A percentile compares a stretch with the other conserved stretches of the same genome.
These are phyloP conservation scores for Antitype chi DNA, from an alignment of 2,888 invertebrate genomes.

Conservation along the genomic window DNA sequence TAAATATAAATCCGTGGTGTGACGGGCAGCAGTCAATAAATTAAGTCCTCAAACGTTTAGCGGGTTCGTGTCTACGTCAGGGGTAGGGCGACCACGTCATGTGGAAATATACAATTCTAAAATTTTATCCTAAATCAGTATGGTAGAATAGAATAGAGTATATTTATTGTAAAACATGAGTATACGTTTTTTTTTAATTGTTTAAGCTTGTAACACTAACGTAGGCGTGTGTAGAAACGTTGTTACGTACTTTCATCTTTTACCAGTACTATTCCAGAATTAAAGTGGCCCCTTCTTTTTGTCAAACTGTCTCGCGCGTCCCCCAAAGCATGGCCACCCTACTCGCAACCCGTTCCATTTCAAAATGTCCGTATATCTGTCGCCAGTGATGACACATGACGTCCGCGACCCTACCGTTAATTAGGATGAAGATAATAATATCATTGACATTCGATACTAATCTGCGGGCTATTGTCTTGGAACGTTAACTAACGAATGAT, in stretches of 20 bases:
- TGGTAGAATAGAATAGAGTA: too few species aligned
- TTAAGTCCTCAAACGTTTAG: slow-evolving; percentile 79
- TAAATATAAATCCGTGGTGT: slow-evolving; percentile 66
- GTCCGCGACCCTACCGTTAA: slow-evolving; percentile 74
- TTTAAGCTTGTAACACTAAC: too few species aligned
- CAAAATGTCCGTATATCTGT: slow-evolving; percentile 84
- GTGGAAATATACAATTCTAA: too few species aligned
- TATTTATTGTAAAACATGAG: too few species aligned
- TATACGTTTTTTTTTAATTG: too few species aligned
- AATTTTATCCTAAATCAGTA: too few species aligned
- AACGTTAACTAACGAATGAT: slow-evolving; percentile 18
- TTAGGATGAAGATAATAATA: slow-evolving; percentile 71
- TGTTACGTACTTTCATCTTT: background rate
- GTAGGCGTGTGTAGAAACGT: background rate
- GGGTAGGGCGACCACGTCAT: slow-evolving; percentile 54
- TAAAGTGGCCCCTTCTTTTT: background rate
- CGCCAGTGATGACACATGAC: slow-evolving; percentile 88
- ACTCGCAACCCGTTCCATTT: slow-evolving; percentile 77
- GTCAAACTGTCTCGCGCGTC: background rate
- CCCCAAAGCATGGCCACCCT: slow-evolving; percentile 25
- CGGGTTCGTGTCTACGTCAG: slow-evolving; percentile 66
- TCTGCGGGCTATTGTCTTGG: slow-evolving; percentile 28
- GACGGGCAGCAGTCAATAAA: slow-evolving; percentile 75
- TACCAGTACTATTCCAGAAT: background rate
- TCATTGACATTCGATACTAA: slow-evolving; percentile 68